Base-by-base conservation (phyloP, 2,797 vertebrate species). In the Dallia pectoralis region DNA sequence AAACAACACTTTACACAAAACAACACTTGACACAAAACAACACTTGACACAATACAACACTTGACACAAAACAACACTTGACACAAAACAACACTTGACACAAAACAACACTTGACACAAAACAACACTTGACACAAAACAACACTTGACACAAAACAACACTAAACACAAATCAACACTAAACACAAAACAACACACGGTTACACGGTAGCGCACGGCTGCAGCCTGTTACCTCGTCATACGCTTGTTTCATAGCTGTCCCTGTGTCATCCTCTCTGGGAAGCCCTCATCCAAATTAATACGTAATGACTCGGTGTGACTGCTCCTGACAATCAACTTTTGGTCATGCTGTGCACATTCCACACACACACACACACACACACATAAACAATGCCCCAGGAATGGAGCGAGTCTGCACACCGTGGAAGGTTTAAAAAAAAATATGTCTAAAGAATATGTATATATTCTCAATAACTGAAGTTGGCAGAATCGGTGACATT, bases 241-340 rank as follows among this genome's bases (percentile, higher is more conserved):
- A 63, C 74, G 64, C 74, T 64, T 15, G 64, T 16, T 77, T 87
- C 74, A 79, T 79, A 83, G 79, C 84, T 77, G 63, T 82, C 75
- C 75, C 29, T 61, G 71, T 77, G 80, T 77, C 85, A 83, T 65
- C 12, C 53, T 12, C 22, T 59, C 53, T 25, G 12, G 53, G 53
- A 32, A 73, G 71, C 82, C 76, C 76, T 86, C 85, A 77, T 56
- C 75, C 81, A 78, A 82, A 87, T 88, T 86, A 86, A 86, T 84
- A 76, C 68, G 81, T 72, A 70, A 66, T 32, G 4, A 80, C 76
- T 71, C 77, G 78, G 73, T 82, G 76, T 68, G 77, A 66, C 73
- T 70, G 74, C 75, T 1, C 63, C 78, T 63, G 73, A 78, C 73
- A 71, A 70, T 77, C 78, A 80, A 83, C 85, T 82, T 82, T 71